These are phyloP conservation scores for Pungitius pungitius DNA, from an alignment of 2,113 vertebrate genomes.

Conservation along the genomic window DNA sequence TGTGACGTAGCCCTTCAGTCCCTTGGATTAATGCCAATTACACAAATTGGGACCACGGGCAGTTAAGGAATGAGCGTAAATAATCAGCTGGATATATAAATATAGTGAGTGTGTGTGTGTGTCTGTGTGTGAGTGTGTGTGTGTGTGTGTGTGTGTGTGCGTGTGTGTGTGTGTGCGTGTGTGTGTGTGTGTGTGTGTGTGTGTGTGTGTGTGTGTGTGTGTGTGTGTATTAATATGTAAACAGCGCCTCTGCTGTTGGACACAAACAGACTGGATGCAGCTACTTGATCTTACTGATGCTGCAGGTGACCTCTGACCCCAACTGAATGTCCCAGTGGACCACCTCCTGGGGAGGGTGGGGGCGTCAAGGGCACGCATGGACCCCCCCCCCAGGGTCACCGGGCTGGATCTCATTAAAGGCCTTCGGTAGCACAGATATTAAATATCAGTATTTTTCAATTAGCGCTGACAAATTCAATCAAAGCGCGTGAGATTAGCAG, in stretches of 20 bases:
- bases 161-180: background rate
- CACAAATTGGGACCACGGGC: constrained; percentile 40
- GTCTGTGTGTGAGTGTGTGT: background rate
- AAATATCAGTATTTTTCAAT: constrained; percentile 99
- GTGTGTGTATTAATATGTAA: background rate
- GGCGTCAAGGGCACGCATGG: constrained; percentile 60
- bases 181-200: too few species aligned
- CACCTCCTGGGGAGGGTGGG: background rate
- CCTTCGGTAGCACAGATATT: constrained; percentile 88
- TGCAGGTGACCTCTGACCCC: constrained; percentile 56
- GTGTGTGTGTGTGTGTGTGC: background rate
- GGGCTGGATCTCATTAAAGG: constrained; percentile 91
- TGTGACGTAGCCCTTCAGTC: constrained; percentile 12
- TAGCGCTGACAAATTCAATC: constrained; percentile 99
- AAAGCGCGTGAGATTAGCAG: constrained; percentile 99
- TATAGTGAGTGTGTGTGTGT: too few species aligned
- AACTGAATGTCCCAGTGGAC: constrained; percentile 15
- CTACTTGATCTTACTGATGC: background rate
- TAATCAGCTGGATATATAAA: constrained; percentile 47
- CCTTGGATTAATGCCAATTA: constrained; percentile 57
- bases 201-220: too few species aligned
- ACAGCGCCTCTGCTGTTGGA: too few species aligned
- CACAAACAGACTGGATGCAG: too few species aligned
- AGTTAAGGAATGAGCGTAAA: constrained; percentile 51
- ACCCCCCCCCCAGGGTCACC: constrained; percentile 82